phyloP scores from a whole-genome alignment of 2,797 vertebrate species.

The Buceros bicornis region DNA sequence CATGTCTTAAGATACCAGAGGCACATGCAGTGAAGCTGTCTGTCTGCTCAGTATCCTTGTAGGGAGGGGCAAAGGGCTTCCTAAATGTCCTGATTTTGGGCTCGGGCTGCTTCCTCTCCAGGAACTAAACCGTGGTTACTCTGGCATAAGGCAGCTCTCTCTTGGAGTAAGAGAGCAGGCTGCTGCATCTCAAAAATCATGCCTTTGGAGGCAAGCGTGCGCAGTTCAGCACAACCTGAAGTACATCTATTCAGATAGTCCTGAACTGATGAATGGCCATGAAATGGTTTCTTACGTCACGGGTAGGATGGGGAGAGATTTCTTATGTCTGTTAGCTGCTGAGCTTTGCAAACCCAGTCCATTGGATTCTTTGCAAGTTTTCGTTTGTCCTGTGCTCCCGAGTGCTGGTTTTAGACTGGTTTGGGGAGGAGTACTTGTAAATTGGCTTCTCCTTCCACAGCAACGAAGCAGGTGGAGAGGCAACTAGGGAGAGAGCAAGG shows the following conservation, averaged over 20 bases:
- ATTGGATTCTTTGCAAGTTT: background rate
- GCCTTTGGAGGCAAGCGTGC: background rate
- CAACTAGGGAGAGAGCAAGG: background rate
- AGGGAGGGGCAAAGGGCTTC: background rate
- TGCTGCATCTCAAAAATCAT: background rate
- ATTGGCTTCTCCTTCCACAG: fast-evolving
- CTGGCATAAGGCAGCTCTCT: background rate
- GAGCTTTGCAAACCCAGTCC: background rate
- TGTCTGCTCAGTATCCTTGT: background rate
- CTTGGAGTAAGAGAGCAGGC: background rate
- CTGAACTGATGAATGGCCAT: background rate
- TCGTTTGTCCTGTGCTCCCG: background rate
- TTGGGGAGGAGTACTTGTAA: background rate
- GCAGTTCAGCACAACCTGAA: background rate
- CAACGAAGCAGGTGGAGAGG: background rate
- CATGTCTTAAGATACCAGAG: background rate
- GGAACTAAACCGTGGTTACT: background rate
- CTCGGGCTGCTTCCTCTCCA: background rate
- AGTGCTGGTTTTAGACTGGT: background rate
- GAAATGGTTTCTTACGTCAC: background rate
- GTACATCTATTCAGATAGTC: background rate
- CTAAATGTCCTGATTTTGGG: background rate
- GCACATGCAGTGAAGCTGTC: background rate
- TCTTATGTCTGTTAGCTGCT: background rate
- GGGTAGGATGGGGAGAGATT: background rate